Base-by-base conservation (phyloP, 2,888 invertebrate species). In the Patella depressa region DNA sequence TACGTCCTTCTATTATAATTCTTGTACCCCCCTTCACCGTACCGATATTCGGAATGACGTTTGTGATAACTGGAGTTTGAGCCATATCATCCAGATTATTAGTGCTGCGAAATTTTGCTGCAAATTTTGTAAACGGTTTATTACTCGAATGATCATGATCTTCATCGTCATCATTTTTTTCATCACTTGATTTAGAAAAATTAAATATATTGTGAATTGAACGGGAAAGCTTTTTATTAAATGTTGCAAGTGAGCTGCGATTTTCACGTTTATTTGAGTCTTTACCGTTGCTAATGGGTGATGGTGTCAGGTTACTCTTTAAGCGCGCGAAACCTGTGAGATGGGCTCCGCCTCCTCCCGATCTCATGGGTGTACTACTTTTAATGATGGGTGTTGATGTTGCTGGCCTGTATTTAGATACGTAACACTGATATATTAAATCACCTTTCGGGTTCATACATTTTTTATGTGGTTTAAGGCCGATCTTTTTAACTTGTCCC, bases 401-500 rank as follows among this genome's bases (percentile, higher is more conserved):
- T 19, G 73, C 19, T 0, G 83, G 75, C 14, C 85, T 82, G 74
- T 83, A 83, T 75, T 85, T 88, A 69, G 89, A 89, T n/a, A 91
- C 85, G 82, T 88, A 90, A 69, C 88, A 88, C 84, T 89, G 88
- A 75, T 87, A 90, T 29, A 87, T 82, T 19, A 91, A 83, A 72
- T 89, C 89, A 29, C 90, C 91, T 70, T 87, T 83, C 11, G 91
- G 90, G 59, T 85, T 82, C 12, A 88, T 84, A 78, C 89, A 89
- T 77, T 90, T 90, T 80, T 90, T 90, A 81, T 91, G 90, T 7
- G 89, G 86, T 76, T 88, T 88, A 24, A 91, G 85, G 0, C 86
- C 80, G 4, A 82, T 76, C 34, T 83, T 82, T 65, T 85, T 82
- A 9, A 83, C 85, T 73, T 83, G 83, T 3, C 87, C 87, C 76